Evolutionary conservation across 2,797 vertebrate genomes (phyloP), one percentile per base, ranked within the genome.

Genomic region (Coregonus suidteri): DNA sequence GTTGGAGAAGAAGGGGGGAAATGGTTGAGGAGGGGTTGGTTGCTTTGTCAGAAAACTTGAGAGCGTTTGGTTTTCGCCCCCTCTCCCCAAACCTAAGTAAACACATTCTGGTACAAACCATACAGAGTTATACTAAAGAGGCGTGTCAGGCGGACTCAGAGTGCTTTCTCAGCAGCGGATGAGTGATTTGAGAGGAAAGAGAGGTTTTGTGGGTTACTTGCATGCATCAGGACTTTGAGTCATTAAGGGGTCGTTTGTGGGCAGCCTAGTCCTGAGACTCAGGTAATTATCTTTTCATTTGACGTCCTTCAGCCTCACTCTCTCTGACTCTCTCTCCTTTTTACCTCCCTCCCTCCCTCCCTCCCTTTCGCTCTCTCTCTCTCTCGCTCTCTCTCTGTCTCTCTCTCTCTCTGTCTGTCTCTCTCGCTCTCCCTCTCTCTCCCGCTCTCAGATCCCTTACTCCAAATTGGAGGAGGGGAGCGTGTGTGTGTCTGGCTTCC

Each of bases 91-190:
- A 91, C 88, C 91, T 89, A 92, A 92, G 89, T 89, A 91, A 93
- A 93, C 90, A 92, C 7, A 0, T 37, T 75, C 64, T 78, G 74
- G 91, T 93, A 91, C 92, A 94, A 93, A 92, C 84, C 91, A 90
- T 89, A 91, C 88, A 83, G 74, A 85, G 80, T 82, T 13, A 47
- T 54, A 74, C 81, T 90, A 86, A 88, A 88, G 87, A 88, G 88
- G 80, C 56, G 71, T 71, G 71, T 89, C 90, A 88, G 86, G 81
- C 72, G 51, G 74, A 85, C 85, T 81, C 86, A 31, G 47, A 84
- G 78, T 88, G 87, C 88, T 91, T 91, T 93, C 89, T 89, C 90
- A 92, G 91, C 89, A 89, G 79, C 25, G 81, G 80, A 87, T 92
- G 87, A 92, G 85, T 91, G 90, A 93, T 88, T 85, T 89, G 84